Percentiles rank a stretch among this genome's conserved stretches.
Evolutionary conservation across 2,113 vertebrate species (phyloP).

Genomic region (Melanotaenia duboulayi): DNA sequence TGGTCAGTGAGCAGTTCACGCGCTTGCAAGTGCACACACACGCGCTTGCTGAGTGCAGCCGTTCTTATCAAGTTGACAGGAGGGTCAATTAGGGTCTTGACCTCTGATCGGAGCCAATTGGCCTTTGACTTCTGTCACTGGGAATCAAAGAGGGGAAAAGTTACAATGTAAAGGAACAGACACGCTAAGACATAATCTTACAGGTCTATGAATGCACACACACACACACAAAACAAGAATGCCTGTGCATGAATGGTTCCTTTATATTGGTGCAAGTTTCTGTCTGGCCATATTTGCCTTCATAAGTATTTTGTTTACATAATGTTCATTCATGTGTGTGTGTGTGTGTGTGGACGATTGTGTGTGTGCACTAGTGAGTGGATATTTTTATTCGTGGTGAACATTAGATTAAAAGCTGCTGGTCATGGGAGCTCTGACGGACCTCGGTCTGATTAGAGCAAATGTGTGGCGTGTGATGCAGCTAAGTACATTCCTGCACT

Average conservation of each 20-base stretch:
- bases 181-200: constrained; percentile 61
- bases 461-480: constrained; percentile 80
- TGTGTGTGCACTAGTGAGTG: constrained; percentile 18
- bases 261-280: constrained; percentile 39
- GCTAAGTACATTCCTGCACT: constrained; percentile 75
- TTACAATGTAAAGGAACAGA: constrained; percentile 63
- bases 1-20: constrained; percentile 8
- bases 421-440: constrained; percentile 79
- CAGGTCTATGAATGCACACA: constrained; percentile 13
- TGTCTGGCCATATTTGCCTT: constrained; percentile 19
- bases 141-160: constrained; percentile 66
- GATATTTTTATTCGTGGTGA: constrained; percentile 67
- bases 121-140: constrained; percentile 71
- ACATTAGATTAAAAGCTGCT: constrained; percentile 78
- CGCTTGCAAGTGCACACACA: background rate
- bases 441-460: constrained; percentile 73
- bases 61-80: constrained; percentile 69
- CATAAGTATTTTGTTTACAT: constrained; percentile 11
- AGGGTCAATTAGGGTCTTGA: constrained; percentile 67
- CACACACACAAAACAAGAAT: background rate
- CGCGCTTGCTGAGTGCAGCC: constrained; percentile 38
- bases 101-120: constrained; percentile 72
- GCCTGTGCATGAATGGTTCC: constrained; percentile 39
- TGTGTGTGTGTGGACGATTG: constrained; percentile 16
- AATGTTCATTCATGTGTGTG: background rate